phyloP scores from a whole-genome alignment of 1,140 invertebrate species.

The Eufriesea mexicana region DNA sequence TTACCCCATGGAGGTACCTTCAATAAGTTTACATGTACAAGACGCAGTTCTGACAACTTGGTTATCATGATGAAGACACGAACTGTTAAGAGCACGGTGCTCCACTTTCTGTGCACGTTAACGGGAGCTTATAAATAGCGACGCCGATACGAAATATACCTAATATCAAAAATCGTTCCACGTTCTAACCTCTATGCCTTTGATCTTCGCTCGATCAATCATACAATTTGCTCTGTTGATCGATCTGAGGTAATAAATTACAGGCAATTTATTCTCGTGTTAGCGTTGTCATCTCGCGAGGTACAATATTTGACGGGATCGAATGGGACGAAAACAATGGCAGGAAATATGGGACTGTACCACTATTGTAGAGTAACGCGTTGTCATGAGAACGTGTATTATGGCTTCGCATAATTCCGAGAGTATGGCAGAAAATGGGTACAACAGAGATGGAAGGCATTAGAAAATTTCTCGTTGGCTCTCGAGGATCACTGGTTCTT shows the following conservation, averaged over 20 bases:
- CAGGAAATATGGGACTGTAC: neutral
- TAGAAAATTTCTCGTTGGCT: too few relatives aligned
- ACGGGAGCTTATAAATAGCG: neutral
- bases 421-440: neutral
- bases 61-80: neutral
- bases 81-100: conserved; percentile 5
- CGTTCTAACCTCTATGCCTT: too few relatives aligned
- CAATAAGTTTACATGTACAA: neutral
- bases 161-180: neutral
- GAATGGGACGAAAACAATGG: neutral
- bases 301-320: too few relatives aligned
- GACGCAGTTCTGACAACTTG: conserved; percentile 11
- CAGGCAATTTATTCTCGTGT: neutral
- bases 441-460: too few relatives aligned
- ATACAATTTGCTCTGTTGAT: neutral
- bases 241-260: neutral
- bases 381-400: neutral
- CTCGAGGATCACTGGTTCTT: too few relatives aligned
- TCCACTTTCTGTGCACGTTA: neutral
- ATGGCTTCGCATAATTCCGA: neutral
- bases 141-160: neutral
- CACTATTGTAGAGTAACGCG: too few relatives aligned
- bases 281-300: neutral
- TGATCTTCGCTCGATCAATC: neutral
- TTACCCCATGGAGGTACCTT: neutral